Evolutionary conservation across 2,888 invertebrate species (phyloP).

Genomic region (Auanema sp.): DNA sequence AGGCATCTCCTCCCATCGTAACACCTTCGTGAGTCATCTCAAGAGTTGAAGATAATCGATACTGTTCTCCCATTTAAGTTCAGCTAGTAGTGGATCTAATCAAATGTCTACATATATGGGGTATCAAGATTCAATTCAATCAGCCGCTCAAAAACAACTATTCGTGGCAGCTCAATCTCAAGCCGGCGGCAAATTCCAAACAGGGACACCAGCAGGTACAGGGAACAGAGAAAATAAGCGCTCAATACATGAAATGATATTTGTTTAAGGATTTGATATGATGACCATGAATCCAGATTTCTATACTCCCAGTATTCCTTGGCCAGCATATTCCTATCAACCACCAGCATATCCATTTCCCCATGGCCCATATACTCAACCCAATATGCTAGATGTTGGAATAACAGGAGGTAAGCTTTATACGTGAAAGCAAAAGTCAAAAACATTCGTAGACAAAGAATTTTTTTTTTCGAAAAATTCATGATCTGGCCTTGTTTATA

Average conservation of each 20-base stretch:
- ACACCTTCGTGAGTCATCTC: background rate
- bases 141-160: too few relatives aligned
- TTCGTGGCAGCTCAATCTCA: too few relatives aligned
- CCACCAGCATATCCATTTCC: conserved; percentile 7
- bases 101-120: background rate
- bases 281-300: conserved; percentile 37
- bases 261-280: conserved; percentile 33
- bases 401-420: conserved; percentile 18
- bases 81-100: background rate
- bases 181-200: too few relatives aligned
- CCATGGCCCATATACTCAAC: conserved; percentile 10
- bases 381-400: conserved; percentile 20
- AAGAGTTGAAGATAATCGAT: background rate
- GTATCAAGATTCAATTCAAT: background rate
- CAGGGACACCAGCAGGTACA: too few relatives aligned
- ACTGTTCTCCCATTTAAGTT: background rate
- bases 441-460: background rate
- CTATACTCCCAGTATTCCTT: conserved; percentile 15
- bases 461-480: too few relatives aligned
- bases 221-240: too few relatives aligned
- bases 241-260: background rate
- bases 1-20: conserved; percentile 18
- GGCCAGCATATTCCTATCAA: conserved; percentile 10
- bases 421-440: background rate
- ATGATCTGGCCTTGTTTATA: too few relatives aligned